These are phyloP conservation scores for Sylvicapra grimmia DNA, from an alignment of 2,113 vertebrate genomes.

Conservation along the genomic window DNA sequence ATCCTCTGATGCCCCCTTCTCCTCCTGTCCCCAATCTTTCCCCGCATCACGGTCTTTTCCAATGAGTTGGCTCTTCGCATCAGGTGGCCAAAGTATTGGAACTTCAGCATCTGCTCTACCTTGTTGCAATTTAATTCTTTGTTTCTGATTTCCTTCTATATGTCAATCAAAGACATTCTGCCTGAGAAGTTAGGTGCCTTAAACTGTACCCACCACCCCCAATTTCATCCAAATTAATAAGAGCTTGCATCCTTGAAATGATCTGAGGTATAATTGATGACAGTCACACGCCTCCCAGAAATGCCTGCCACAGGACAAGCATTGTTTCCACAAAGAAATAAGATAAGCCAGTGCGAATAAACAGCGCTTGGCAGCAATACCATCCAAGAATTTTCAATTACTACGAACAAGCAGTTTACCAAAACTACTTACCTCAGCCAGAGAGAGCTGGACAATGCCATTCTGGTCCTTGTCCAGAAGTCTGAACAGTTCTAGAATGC, in stretches of 20 bases:
- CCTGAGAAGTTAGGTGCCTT: background rate
- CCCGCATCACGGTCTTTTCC: background rate
- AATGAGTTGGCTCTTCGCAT: background rate
- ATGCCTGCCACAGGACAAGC: background rate
- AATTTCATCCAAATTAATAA: background rate
- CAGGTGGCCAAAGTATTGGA: background rate
- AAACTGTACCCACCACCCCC: background rate
- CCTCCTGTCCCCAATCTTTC: background rate
- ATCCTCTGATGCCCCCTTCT: background rate
- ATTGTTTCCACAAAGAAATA: background rate
- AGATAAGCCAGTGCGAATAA: background rate
- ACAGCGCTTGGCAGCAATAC: background rate
- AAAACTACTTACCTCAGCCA: slow-evolving; percentile 74
- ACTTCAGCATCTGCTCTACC: background rate
- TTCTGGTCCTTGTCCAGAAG: slow-evolving; percentile 75
- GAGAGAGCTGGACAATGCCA: slow-evolving; percentile 72
- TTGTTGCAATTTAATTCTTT: background rate
- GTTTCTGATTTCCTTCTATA: background rate
- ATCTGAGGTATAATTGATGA: background rate
- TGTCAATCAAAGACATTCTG: background rate
- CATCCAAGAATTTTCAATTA: background rate
- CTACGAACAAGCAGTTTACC: background rate
- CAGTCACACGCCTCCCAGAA: too few species aligned
- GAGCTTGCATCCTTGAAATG: background rate
- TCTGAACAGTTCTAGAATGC: slow-evolving; percentile 73